These are phyloP conservation scores for Polietes domitor DNA, from an alignment of 2,888 invertebrate genomes.

Conservation along the genomic window DNA sequence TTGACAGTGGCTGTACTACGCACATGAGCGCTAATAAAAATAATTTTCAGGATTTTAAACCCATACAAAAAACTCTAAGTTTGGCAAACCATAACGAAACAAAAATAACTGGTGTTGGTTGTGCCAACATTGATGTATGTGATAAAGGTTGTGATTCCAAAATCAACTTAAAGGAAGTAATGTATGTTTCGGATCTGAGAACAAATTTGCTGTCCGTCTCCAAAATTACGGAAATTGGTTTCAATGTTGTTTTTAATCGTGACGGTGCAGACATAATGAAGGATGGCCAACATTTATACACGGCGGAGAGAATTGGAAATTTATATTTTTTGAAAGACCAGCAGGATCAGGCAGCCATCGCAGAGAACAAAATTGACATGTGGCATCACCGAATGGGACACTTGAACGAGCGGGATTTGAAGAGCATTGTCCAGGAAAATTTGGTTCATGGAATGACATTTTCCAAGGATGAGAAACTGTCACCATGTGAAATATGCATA, in stretches of 20 bases:
- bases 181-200: slow-evolving; percentile 44
- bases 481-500: slow-evolving; percentile 51
- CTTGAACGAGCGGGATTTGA: too few relatives aligned
- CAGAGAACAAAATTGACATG: too few relatives aligned
- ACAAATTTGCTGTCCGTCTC: too few relatives aligned
- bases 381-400: too few relatives aligned
- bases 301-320: slow-evolving; percentile 2
- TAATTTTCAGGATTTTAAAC: neutral
- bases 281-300: too few relatives aligned
- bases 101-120: slow-evolving; percentile 51
- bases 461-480: slow-evolving; percentile 30
- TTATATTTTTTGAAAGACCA: slow-evolving; percentile 8
- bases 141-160: slow-evolving; percentile 31
- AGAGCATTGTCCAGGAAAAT: slow-evolving; percentile 38
- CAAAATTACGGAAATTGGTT: too few relatives aligned
- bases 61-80: slow-evolving; percentile 47
- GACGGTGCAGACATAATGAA: too few relatives aligned
- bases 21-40: too few relatives aligned
- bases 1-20: slow-evolving; percentile 48
- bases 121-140: slow-evolving; percentile 22
- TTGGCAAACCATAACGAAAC: slow-evolving; percentile 60
- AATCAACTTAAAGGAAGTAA: slow-evolving; percentile 58
- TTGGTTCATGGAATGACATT: neutral
- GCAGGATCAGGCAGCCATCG: too few relatives aligned
- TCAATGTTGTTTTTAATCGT: too few relatives aligned